Conservation (phyloP, 2,888 invertebrate species). For the Aleiodes testaceus region DNA sequence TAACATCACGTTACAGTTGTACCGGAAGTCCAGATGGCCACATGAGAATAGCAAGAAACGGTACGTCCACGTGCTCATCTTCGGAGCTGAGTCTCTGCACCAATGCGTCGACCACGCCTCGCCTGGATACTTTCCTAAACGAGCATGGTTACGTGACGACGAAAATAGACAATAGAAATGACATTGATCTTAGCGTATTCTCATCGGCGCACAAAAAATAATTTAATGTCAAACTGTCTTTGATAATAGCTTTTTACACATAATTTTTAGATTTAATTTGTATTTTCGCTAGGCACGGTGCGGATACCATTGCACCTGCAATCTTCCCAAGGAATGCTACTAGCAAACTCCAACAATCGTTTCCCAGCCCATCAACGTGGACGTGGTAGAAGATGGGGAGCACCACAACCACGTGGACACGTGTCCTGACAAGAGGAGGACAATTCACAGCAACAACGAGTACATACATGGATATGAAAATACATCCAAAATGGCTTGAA, state of each 20-base stretch:
- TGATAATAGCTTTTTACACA: not conserved
- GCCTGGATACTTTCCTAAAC: slow-evolving; percentile 55
- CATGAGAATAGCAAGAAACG: slow-evolving; percentile 81
- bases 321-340: slow-evolving; percentile 55
- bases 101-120: slow-evolving; percentile 59
- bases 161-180: slow-evolving; percentile 33
- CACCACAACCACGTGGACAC: slow-evolving; percentile 56
- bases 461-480: slow-evolving; percentile 65
- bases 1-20: slow-evolving; percentile 85
- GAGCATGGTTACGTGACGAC: slow-evolving; percentile 53
- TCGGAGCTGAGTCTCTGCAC: slow-evolving; percentile 59
- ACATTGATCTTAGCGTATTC: slow-evolving; percentile 30
- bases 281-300: slow-evolving; percentile 68
- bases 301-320: slow-evolving; percentile 70
- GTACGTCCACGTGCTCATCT: slow-evolving; percentile 74
- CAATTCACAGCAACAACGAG: slow-evolving; percentile 61
- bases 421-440: slow-evolving; percentile 66
- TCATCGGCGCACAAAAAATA: slow-evolving; percentile 23
- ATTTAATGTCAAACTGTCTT: not conserved
- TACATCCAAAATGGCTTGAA: not conserved
- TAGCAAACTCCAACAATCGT: slow-evolving; percentile 56
- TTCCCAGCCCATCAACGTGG: slow-evolving; percentile 57
- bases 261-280: slow-evolving; percentile 49
- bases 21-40: slow-evolving; percentile 84
- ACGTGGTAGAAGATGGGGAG: slow-evolving; percentile 59